Evolutionary conservation across 2,888 invertebrate genomes (phyloP).

Genomic region (Callimorpha dominula): DNA sequence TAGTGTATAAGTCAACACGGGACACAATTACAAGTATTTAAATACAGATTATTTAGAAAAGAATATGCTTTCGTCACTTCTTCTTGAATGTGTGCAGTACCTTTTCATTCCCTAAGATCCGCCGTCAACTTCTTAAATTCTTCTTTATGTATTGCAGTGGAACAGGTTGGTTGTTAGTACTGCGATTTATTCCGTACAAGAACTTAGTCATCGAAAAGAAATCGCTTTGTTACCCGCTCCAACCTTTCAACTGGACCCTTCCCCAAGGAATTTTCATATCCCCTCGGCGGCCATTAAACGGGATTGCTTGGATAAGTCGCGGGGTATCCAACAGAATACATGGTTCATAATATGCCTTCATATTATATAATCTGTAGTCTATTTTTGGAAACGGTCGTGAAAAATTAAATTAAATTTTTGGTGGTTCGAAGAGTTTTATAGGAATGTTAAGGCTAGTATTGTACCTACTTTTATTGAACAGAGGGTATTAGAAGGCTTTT

Average conservation of each 20-base stretch:
- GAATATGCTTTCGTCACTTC: too few relatives aligned
- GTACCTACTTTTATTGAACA: background rate
- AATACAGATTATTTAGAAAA: too few relatives aligned
- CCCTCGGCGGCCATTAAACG: constrained; percentile 28
- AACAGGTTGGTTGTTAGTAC: too few relatives aligned
- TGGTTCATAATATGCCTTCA: constrained; percentile 8
- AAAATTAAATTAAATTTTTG: background rate
- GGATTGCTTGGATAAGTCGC: constrained; percentile 43
- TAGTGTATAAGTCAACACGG: too few relatives aligned
- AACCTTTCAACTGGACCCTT: background rate
- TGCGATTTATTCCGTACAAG: too few relatives aligned
- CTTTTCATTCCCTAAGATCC: too few relatives aligned
- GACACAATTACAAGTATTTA: too few relatives aligned
- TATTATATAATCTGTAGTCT: background rate
- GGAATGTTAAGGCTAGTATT: background rate
- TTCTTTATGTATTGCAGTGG: too few relatives aligned
- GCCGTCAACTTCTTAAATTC: too few relatives aligned
- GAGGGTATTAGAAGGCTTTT: background rate
- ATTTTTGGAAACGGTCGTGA: constrained; percentile 3
- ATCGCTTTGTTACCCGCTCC: constrained; percentile 2
- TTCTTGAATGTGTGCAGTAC: too few relatives aligned
- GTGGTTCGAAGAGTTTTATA: background rate
- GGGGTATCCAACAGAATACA: constrained; percentile 15
- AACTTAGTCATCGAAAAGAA: background rate
- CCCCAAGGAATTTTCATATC: constrained; percentile 24